These are phyloP conservation scores for Heptranchias perlo DNA, from an alignment of 2,113 vertebrate genomes.

Conservation along the genomic window DNA sequence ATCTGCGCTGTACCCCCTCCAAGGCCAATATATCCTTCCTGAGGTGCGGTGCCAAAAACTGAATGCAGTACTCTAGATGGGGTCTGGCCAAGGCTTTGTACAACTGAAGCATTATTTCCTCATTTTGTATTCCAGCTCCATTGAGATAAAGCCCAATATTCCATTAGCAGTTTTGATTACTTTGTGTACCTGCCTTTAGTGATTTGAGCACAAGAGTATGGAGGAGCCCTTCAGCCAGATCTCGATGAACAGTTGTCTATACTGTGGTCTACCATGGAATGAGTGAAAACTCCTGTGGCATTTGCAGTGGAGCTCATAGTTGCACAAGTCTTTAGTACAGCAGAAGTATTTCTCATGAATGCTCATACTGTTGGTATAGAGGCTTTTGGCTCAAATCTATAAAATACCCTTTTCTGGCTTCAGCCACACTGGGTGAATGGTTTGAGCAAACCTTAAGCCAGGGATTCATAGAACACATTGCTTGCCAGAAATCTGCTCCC, in stretches of 20 bases:
- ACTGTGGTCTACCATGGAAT: not conserved
- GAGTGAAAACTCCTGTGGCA: not conserved
- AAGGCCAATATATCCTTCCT: not conserved
- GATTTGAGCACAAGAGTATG: not conserved
- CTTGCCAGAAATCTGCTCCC: not conserved
- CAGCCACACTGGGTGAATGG: not conserved
- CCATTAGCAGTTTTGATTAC: not conserved
- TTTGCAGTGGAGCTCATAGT: not conserved
- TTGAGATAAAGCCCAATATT: not conserved
- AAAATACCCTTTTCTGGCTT: not conserved
- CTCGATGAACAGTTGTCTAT: not conserved
- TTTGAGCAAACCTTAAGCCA: not conserved
- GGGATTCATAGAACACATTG: not conserved
- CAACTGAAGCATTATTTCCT: not conserved
- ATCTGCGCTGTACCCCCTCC: not conserved
- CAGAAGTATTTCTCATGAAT: not conserved
- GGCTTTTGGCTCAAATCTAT: not conserved
- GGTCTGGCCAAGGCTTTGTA: not conserved
- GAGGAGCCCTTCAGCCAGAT: not conserved
- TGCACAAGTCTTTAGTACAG: not conserved
- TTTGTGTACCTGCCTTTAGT: not conserved
- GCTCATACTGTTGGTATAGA: not conserved
- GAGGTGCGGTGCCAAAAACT: not conserved
- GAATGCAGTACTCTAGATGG: no score
- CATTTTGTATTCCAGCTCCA: not conserved